Evolutionary conservation across 2,888 invertebrate genomes (phyloP), one percentile per base, ranked within the genome.

Genomic region (Epiblema foenella): DNA sequence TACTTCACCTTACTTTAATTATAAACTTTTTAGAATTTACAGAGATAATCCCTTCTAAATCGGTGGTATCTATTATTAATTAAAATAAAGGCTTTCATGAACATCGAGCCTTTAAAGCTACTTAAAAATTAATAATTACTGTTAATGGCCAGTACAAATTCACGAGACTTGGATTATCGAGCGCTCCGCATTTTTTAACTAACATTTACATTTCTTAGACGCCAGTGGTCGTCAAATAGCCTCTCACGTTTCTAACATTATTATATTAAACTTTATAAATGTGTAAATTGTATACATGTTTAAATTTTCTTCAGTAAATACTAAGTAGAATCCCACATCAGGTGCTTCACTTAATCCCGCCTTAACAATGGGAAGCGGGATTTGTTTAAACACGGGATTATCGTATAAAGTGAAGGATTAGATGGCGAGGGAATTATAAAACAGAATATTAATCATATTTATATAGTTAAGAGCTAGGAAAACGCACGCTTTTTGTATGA

Each of bases 331-430:
- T 52, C 15, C 63, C 52, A 64, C 39, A 64, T 39, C 64, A 64
- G 64, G 54, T 64, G 64, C 24, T 54, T 18, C 49, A 46, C 49
- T 33, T 54, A 64, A 64, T 64, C 64, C 64, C 10, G 37, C 24
- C 54, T 54, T 64, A n/a, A 64, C 64, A 64, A 64, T 64, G 64
- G 63, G 15, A 54, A 64, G 37, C 37, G 33, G 64, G 64, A 54
- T 64, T 64, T 64, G 37, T 54, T 24, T 64, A 54, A 64, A 54
- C 37, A 15, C 63, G 39, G 24, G 52, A 15, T 64, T 54, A 64
- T 64, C 64, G 52, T 64, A 24, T 64, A 64, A 24, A 64, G 37
- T 33, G 54, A 60, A 37, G 64, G 64, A 64, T 64, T 64, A 54
- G 20, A 39, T n/a, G 15, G 33, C 33, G 51, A 18, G 46, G 63